A percentile compares a stretch with the other conserved stretches of the same genome.
Conservation (phyloP, 2,797 vertebrate species). For the Channa striata region DNA sequence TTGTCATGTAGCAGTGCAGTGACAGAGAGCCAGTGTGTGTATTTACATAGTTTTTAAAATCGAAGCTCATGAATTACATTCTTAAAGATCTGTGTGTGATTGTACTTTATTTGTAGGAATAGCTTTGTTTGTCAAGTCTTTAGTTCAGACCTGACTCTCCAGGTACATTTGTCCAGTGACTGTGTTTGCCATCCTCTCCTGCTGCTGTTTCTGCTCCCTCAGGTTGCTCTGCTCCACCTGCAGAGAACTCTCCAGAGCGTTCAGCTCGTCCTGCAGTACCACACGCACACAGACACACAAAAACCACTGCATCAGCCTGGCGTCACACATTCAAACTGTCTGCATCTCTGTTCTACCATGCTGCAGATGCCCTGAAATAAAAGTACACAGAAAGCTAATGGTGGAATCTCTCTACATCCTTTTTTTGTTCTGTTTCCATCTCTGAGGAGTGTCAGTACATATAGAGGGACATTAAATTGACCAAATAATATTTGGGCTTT, state of each 20-base stretch:
- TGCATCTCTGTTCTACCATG: not conserved
- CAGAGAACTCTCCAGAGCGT: conserved; percentile 88
- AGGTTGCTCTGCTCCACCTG: conserved; percentile 88
- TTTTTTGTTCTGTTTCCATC: too few relatives aligned
- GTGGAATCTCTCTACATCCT: too few relatives aligned
- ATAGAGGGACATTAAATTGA: too few relatives aligned
- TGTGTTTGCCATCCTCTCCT: conserved; percentile 91
- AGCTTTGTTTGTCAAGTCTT: not conserved
- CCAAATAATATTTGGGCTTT: too few relatives aligned
- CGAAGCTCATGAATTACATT: too few relatives aligned
- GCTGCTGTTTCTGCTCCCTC: conserved; percentile 90
- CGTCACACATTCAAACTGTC: not conserved
- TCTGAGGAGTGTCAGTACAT: too few relatives aligned
- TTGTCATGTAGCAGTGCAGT: conserved; percentile 5
- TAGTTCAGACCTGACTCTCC: conserved; percentile 94
- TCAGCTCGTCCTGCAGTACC: conserved; percentile 89
- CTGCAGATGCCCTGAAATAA: not conserved
- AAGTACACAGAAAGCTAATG: too few relatives aligned
- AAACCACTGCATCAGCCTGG: not conserved
- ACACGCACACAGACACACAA: conserved; percentile 16
- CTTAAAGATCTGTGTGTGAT: too few relatives aligned
- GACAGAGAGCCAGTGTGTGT: not conserved
- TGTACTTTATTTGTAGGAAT: not conserved
- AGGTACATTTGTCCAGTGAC: conserved; percentile 97
- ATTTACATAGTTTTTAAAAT: not conserved